Evolutionary conservation across 2,888 invertebrate genomes (phyloP), one percentile per base, ranked within the genome.

Genomic region (Cataglyphis livida): DNA sequence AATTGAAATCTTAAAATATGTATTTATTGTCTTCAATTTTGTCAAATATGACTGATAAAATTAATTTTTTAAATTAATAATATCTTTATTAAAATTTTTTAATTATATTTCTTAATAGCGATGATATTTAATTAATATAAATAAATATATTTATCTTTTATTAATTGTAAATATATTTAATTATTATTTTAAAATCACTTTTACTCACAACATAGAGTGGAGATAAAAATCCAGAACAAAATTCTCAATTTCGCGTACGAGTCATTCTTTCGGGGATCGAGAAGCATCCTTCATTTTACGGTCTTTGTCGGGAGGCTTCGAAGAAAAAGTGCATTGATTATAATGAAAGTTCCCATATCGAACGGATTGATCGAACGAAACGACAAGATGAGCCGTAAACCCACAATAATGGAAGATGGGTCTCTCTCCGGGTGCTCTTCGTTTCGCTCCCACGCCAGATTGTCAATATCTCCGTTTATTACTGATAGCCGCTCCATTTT

Each of bases 381-480:
- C 78, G 83, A 83, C 61, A 48, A 65, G 74, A 85, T 71, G 84
- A 82, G 59, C 79, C 79, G 71, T 88, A 86, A 88, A 84, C 73
- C 76, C 61, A 68, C 81, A 87, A 87, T 84, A 84, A 84, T 79
- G 71, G 61, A 61, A 44, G 54, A 18, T 68, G 32, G 18, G 32
- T 54, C 48, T 28, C 41, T 21, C 44, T 76, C 12, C 32, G 62
- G 61, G 21, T 83, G 51, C 57, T 65, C 21, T 25, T 54, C 73
- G 57, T 35, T 62, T 62, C 59, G n/a, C 38, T 71, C 74, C 59
- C 71, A 71, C 71, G 59, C 32, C 25, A 62, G 62, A 81, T 85
- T 85, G 85, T 88, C 85, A 88, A 84, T 87, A 84, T 86, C 75
- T 57, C 68, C 85, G 79, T 83, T 85, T 86, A 85, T 88, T 87